Percentiles rank a stretch among this genome's conserved stretches.
Conservation (phyloP, 1,140 invertebrate species). For the Drosophila virilis region DNA sequence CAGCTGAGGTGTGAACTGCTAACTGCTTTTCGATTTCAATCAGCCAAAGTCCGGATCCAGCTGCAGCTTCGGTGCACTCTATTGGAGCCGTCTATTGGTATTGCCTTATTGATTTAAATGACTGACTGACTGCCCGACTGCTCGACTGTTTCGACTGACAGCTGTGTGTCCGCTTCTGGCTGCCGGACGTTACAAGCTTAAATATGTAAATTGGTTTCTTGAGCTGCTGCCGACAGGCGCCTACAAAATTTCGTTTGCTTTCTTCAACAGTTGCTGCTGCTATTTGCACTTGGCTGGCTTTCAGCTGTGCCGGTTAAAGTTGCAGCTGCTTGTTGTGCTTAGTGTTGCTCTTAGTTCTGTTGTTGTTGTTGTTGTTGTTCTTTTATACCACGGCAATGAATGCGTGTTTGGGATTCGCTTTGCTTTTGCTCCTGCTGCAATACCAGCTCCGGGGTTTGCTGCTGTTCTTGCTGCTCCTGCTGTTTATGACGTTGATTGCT, state of each 20-base stretch:
- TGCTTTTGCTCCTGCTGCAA: slow-evolving; percentile 28
- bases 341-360: background rate
- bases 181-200: slow-evolving; percentile 42
- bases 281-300: slow-evolving; percentile 18
- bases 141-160: background rate
- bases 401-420: slow-evolving; percentile 49
- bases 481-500: slow-evolving; percentile 75
- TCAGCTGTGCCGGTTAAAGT: slow-evolving; percentile 10
- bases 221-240: slow-evolving; percentile 24
- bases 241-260: slow-evolving; percentile 56
- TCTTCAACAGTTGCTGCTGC: slow-evolving; percentile 30
- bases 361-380: slow-evolving; percentile 23
- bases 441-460: slow-evolving; percentile 29
- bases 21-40: slow-evolving; percentile 25
- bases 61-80: background rate
- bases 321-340: slow-evolving; percentile 21
- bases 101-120: slow-evolving; percentile 29
- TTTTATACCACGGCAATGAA: slow-evolving; percentile 54
- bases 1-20: slow-evolving; percentile 20
- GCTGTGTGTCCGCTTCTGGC: background rate
- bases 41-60: background rate
- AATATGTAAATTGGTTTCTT: slow-evolving; percentile 80
- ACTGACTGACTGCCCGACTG: slow-evolving; percentile 2
- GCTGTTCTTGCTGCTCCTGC: slow-evolving; percentile 25
- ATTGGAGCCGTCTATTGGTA: slow-evolving; percentile 23